Evolutionary conservation across 2,797 vertebrate genomes (phyloP).

Genomic region (Rhadinocentrus ornatus): DNA sequence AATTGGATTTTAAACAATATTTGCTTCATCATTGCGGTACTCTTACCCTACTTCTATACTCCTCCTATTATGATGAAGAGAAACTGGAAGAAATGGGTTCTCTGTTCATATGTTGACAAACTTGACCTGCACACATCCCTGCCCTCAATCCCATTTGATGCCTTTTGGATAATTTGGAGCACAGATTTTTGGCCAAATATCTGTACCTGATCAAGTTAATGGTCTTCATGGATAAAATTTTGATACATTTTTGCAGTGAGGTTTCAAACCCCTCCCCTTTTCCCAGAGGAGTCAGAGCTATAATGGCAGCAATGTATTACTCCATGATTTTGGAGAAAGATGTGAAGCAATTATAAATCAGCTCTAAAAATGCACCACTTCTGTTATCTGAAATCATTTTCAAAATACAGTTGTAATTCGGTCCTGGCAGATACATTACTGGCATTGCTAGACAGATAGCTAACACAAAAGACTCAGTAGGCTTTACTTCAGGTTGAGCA

Average conservation of each 20-base stretch:
- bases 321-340: not conserved
- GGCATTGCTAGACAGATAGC: no score
- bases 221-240: not conserved
- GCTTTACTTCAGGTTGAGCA: no score
- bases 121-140: not conserved
- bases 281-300: not conserved
- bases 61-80: not conserved
- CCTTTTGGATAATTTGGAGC: conserved; percentile 5
- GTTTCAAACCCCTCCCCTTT: not conserved
- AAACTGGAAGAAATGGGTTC: not conserved
- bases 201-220: not conserved
- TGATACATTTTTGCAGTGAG: not conserved
- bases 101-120: not conserved
- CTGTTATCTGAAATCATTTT: not conserved
- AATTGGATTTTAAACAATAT: not conserved
- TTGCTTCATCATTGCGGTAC: not conserved
- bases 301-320: not conserved
- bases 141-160: not conserved
- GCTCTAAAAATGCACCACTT: not conserved
- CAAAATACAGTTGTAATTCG: not conserved
- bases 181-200: not conserved
- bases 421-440: no score
- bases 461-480: no score
- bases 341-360: not conserved
- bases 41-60: not conserved